Percentiles rank a stretch among this genome's conserved stretches.
Evolutionary conservation across 2,888 invertebrate species (phyloP).

Genomic region (Prostheceraeus crozeri): DNA sequence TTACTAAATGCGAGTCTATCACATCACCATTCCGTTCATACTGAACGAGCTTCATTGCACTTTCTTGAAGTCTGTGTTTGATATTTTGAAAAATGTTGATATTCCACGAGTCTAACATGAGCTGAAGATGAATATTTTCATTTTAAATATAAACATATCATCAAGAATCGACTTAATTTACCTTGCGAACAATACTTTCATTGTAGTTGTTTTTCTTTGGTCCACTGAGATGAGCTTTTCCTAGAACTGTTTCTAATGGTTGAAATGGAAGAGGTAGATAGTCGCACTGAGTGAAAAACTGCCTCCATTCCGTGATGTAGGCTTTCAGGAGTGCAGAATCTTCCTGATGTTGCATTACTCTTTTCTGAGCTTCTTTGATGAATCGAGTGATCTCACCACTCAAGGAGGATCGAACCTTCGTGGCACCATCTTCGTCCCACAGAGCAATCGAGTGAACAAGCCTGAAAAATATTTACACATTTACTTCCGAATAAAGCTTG

Average conservation of each 20-base stretch:
- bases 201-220: slow-evolving; percentile 63
- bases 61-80: slow-evolving; percentile 68
- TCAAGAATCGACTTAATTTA: slow-evolving; percentile 44
- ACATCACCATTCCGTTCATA: slow-evolving; percentile 94
- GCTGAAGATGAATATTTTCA: slow-evolving; percentile 58
- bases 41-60: slow-evolving; percentile 93
- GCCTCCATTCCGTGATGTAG: slow-evolving; percentile 94
- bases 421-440: slow-evolving; percentile 91
- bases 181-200: slow-evolving; percentile 79
- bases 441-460: slow-evolving; percentile 87
- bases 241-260: slow-evolving; percentile 77
- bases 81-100: slow-evolving; percentile 90
- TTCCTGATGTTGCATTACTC: slow-evolving; percentile 81
- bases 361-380: slow-evolving; percentile 47
- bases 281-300: slow-evolving; percentile 93
- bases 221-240: slow-evolving; percentile 62
- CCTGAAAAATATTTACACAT: too few species aligned
- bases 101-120: slow-evolving; percentile 98
- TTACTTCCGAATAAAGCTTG: too few species aligned
- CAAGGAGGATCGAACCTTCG: slow-evolving; percentile 62
- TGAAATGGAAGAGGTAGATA: slow-evolving; percentile 91
- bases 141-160: slow-evolving; percentile 18
- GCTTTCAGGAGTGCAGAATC: slow-evolving; percentile 89
- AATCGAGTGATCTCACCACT: slow-evolving; percentile 34
- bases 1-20: slow-evolving; percentile 91